Conservation (phyloP, 2,797 vertebrate genomes). For the Spondyliosoma cantharus region DNA sequence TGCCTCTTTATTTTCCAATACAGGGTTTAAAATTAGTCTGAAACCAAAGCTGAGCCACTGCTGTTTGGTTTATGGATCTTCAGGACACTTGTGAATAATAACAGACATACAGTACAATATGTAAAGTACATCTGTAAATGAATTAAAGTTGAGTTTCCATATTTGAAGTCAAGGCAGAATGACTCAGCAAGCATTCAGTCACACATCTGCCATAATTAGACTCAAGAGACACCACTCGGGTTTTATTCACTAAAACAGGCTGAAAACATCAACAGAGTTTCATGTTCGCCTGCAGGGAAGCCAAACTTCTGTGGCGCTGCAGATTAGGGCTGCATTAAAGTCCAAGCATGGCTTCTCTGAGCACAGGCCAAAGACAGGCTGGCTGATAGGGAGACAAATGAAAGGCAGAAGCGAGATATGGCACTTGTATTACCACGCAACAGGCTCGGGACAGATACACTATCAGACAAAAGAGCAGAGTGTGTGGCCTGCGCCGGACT, state of each 20-base stretch:
- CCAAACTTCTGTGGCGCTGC: not conserved
- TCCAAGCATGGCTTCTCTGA: slow-evolving; percentile 10
- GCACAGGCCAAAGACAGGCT: not conserved
- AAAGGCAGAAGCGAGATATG: slow-evolving; percentile 15
- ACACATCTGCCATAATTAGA: slow-evolving; percentile 18
- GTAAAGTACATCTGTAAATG: slow-evolving; percentile 6
- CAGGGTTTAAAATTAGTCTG: not conserved
- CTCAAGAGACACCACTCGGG: not conserved
- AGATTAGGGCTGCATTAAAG: slow-evolving; percentile 20
- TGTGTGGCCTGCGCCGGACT: slow-evolving; percentile 37
- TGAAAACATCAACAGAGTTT: slow-evolving; percentile 11
- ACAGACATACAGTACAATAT: not conserved
- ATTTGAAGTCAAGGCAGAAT: slow-evolving; percentile 18
- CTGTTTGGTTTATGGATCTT: not conserved
- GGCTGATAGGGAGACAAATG: slow-evolving; percentile 11
- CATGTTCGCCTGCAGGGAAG: not conserved
- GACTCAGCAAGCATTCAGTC: slow-evolving; percentile 18
- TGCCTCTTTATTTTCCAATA: slow-evolving; percentile 5
- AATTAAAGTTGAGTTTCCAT: not conserved
- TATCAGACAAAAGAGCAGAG: slow-evolving; percentile 20
- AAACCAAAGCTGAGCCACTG: slow-evolving; percentile 10
- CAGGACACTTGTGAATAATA: slow-evolving; percentile 6
- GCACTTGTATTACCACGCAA: slow-evolving; percentile 24
- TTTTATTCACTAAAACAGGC: not conserved
- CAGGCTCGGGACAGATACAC: slow-evolving; percentile 6